A percentile compares a stretch with the other conserved stretches of the same genome.
Conservation (phyloP, 2,888 invertebrate species). For the Atherix ibis region DNA sequence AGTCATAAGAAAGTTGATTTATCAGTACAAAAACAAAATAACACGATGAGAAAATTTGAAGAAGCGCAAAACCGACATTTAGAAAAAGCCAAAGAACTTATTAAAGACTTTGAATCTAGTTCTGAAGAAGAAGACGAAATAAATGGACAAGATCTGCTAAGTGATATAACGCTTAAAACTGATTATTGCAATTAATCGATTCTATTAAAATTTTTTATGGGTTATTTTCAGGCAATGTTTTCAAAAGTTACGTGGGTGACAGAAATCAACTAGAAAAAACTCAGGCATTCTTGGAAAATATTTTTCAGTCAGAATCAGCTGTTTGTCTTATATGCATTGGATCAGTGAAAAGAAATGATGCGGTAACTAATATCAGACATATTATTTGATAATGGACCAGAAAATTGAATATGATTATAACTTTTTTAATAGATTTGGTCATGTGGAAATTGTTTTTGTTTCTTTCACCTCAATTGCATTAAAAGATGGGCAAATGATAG, state of each 20-base stretch:
- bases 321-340: slow-evolving; percentile 86
- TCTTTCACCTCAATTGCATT: slow-evolving; percentile 76
- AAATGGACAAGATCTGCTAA: slow-evolving; percentile 34
- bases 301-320: slow-evolving; percentile 60
- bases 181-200: neutral
- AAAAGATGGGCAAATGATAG: slow-evolving; percentile 87
- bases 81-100: slow-evolving; percentile 35
- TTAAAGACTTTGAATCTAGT: slow-evolving; percentile 36
- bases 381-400: no score
- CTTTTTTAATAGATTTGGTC: slow-evolving; percentile 65
- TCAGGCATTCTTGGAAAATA: slow-evolving; percentile 58
- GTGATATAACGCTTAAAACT: slow-evolving; percentile 25
- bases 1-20: no score
- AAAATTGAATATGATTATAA: no score
- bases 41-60: slow-evolving; percentile 23
- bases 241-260: slow-evolving; percentile 35
- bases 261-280: slow-evolving; percentile 40
- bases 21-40: no score
- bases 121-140: slow-evolving; percentile 37
- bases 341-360: slow-evolving; percentile 60
- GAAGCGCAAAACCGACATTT: slow-evolving; percentile 35
- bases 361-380: no score
- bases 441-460: slow-evolving; percentile 65
- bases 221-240: slow-evolving; percentile 30
- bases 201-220: neutral